Conservation (phyloP, 1,140 invertebrate species). For the Venturia canescens region DNA sequence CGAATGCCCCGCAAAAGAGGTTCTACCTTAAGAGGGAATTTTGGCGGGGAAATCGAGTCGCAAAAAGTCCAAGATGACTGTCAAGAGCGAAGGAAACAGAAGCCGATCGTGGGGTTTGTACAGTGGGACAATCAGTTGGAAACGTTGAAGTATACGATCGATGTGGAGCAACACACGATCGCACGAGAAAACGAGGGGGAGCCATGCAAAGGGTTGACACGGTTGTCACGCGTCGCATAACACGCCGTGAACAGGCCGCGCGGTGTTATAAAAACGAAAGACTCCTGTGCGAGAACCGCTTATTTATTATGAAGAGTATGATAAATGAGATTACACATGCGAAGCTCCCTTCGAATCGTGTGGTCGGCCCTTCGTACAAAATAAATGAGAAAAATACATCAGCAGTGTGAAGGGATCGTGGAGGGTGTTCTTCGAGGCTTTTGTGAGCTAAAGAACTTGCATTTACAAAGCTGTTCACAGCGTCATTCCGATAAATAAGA, state of each 20-base stretch:
- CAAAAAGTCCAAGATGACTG: neutral
- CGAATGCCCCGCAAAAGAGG: no score
- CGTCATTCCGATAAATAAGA: no score
- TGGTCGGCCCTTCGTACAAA: neutral
- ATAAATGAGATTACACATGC: conserved; percentile 17
- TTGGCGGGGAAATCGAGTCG: neutral
- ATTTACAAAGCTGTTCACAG: no score
- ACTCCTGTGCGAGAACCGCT: neutral
- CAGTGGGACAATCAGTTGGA: neutral
- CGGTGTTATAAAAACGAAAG: neutral
- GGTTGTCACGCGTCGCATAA: conserved; percentile 27
- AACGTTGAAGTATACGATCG: conserved; percentile 22
- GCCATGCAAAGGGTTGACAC: conserved; percentile 17
- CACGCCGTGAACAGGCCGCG: conserved; percentile 11
- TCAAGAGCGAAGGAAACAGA: neutral
- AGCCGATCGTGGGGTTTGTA: neutral
- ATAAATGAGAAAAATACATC: neutral
- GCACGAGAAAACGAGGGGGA: conserved; percentile 1
- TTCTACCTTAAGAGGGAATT: neutral
- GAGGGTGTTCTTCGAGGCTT: neutral
- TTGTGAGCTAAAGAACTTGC: no score
- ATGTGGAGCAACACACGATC: neutral
- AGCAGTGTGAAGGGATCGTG: neutral
- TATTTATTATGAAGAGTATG: conserved; percentile 18
- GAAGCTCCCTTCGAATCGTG: neutral